Evolutionary conservation across 2,888 invertebrate species (phyloP).

Genomic region (Unio delphinus): DNA sequence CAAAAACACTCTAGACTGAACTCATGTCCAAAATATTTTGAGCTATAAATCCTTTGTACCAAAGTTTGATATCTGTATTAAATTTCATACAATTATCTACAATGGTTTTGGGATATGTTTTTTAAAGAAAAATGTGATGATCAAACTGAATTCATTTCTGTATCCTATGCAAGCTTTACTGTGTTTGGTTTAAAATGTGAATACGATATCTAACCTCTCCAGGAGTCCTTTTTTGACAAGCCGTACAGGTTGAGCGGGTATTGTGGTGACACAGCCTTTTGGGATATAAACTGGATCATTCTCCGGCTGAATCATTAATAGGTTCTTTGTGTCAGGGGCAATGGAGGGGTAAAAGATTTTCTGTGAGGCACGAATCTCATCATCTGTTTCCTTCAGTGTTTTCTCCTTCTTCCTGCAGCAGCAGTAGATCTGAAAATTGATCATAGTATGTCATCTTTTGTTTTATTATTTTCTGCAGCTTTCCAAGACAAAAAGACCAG

Average conservation of each 20-base stretch:
- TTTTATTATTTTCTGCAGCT: background rate
- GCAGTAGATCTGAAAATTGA: conserved; percentile 46
- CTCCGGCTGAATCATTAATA: conserved; percentile 61
- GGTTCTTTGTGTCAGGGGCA: conserved; percentile 56
- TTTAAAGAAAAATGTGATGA: too few species aligned
- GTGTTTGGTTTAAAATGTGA: too few species aligned
- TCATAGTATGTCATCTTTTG: background rate
- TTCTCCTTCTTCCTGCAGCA: conserved; percentile 50
- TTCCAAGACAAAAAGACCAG: background rate
- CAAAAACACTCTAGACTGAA: too few species aligned
- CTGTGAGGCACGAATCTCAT: conserved; percentile 35
- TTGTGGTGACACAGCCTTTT: conserved; percentile 51
- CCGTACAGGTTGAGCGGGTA: conserved; percentile 58
- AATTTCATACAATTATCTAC: too few species aligned
- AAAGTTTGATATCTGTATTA: too few species aligned
- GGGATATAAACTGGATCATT: conserved; percentile 45
- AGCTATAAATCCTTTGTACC: too few species aligned
- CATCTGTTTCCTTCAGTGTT: conserved; percentile 33
- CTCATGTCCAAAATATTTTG: too few species aligned
- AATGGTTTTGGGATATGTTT: too few species aligned
- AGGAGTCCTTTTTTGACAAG: conserved; percentile 62
- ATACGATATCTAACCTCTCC: conserved; percentile 54
- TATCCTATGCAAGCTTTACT: too few species aligned
- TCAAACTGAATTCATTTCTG: too few species aligned
- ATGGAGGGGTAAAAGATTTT: conserved; percentile 60